Percentiles rank a stretch among this genome's conserved stretches.
Evolutionary conservation across 2,888 invertebrate species (phyloP).

Genomic region (Temnothorax rugatulus): DNA sequence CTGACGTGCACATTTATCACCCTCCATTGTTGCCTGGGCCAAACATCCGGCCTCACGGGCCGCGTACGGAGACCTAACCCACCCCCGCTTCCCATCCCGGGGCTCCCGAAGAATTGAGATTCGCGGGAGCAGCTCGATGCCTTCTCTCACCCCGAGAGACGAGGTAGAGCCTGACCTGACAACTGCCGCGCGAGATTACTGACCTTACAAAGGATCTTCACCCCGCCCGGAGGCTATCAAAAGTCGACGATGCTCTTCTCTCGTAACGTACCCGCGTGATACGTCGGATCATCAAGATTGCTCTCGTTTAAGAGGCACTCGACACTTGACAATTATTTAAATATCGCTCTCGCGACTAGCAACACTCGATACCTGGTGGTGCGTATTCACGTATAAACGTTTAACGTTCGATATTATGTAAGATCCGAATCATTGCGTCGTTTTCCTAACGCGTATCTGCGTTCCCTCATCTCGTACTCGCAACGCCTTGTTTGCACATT

Average conservation of each 20-base stretch:
- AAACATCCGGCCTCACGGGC: conserved; percentile 82
- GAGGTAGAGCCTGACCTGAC: conserved; percentile 50
- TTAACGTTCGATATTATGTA: conserved; percentile 55
- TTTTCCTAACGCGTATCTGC: conserved; percentile 60
- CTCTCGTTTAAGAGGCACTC: not conserved
- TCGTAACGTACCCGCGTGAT: not conserved
- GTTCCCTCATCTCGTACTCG: conserved; percentile 66
- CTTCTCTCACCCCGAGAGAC: conserved; percentile 51
- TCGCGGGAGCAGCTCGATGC: conserved; percentile 71
- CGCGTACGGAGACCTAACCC: conserved; percentile 63
- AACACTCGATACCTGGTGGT: not conserved
- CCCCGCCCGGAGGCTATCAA: conserved; percentile 20
- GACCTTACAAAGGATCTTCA: conserved; percentile 52
- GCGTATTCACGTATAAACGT: conserved; percentile 4
- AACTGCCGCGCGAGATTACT: conserved; percentile 52
- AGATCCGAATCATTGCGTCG: conserved; percentile 48
- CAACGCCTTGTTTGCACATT: conserved; percentile 74
- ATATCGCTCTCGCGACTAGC: not conserved
- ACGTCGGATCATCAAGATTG: not conserved
- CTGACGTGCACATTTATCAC: conserved; percentile 84
- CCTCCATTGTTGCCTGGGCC: conserved; percentile 81
- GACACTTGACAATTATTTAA: conserved; percentile 15
- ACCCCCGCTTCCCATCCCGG: conserved; percentile 38
- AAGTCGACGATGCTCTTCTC: not conserved
- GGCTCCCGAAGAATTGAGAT: conserved; percentile 78